A percentile compares a stretch with the other conserved stretches of the same genome.
These are phyloP conservation scores for Pachypeltis micranthus DNA, from an alignment of 1,140 invertebrate genomes.

Conservation along the genomic window DNA sequence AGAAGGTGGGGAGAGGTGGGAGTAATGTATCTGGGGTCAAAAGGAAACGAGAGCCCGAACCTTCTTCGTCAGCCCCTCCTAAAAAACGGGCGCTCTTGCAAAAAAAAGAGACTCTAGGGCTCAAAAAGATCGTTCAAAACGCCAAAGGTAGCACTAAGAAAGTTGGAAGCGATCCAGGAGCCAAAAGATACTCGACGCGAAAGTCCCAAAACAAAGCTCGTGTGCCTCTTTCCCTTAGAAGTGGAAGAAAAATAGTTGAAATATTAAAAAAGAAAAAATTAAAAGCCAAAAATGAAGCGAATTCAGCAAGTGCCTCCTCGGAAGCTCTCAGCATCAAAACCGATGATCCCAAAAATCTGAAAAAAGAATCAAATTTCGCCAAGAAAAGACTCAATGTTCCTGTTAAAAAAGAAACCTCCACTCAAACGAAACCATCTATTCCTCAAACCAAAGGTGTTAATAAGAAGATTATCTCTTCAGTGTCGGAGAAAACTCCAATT, in stretches of 20 bases:
- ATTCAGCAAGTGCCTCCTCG: no score
- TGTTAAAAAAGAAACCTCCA: background rate
- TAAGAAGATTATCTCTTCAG: background rate
- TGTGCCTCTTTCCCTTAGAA: background rate
- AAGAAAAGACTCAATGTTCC: no score
- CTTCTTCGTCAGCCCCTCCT: background rate
- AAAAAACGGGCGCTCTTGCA: background rate
- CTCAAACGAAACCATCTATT: background rate
- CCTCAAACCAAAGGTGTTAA: background rate
- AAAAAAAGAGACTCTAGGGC: background rate
- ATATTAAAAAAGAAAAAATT: constrained; percentile 1
- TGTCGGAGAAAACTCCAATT: background rate
- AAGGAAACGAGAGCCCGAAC: constrained; percentile 12
- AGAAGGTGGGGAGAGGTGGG: background rate
- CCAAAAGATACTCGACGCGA: background rate
- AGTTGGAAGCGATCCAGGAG: no score
- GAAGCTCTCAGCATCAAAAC: no score
- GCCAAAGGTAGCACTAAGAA: no score
- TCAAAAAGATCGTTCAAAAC: no score
- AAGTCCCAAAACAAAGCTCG: background rate
- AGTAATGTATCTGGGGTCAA: background rate
- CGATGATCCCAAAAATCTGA: no score
- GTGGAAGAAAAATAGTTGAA: constrained; percentile 12
- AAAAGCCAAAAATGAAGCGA: background rate
- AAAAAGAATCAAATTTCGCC: no score